Conservation (phyloP, 2,797 vertebrate species). For the Botia almorhae region DNA sequence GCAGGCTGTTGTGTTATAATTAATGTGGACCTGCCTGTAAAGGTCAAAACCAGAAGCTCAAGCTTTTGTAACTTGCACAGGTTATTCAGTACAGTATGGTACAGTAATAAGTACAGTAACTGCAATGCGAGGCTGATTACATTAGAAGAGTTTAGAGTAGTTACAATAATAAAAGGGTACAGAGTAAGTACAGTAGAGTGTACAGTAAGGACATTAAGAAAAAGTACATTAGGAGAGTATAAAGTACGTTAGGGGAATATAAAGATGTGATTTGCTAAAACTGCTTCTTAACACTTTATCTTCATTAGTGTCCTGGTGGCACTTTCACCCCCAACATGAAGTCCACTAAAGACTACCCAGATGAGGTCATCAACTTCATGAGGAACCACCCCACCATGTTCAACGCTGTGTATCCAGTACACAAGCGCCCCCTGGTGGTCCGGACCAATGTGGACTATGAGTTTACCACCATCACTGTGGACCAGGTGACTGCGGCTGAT, state of each 20-base stretch:
- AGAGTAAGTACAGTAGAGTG: neutral
- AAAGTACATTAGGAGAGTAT: neutral
- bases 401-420: constrained; percentile 91
- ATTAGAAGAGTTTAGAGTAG: neutral
- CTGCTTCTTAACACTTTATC: neutral
- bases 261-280: neutral
- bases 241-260: neutral
- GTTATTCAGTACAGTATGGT: too few relatives aligned
- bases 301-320: constrained; percentile 90
- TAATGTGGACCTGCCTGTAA: neutral
- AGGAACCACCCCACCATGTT: constrained; percentile 96
- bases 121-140: neutral
- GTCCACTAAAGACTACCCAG: constrained; percentile 98
- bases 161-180: neutral
- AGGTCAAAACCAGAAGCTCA: neutral
- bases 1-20: neutral
- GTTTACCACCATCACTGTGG: constrained; percentile 95
- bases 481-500: constrained; percentile 96
- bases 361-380: constrained; percentile 99
- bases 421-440: constrained; percentile 95
- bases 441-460: constrained; percentile 93
- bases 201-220: neutral
- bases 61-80: neutral
- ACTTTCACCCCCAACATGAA: constrained; percentile 99
- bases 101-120: neutral